These are phyloP conservation scores for Stegana nigrithorax DNA, from an alignment of 2,888 invertebrate genomes.

Conservation along the genomic window DNA sequence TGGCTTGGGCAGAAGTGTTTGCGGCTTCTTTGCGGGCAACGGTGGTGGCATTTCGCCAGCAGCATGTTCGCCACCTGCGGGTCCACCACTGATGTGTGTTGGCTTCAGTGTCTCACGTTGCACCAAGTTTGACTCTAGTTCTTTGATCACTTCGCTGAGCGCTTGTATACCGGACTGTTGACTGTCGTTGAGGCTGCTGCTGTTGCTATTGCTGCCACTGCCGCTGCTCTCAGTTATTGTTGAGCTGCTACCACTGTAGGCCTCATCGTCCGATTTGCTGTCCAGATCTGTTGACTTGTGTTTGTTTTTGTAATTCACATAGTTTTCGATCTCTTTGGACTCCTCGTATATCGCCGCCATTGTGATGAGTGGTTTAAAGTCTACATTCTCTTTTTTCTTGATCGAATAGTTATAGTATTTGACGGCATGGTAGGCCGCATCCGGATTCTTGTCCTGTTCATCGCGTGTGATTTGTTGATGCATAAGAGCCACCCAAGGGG, in stretches of 20 bases:
- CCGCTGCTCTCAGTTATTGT: slow-evolving; percentile 50
- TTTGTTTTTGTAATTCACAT: slow-evolving; percentile 79
- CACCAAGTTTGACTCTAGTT: slow-evolving; percentile 57
- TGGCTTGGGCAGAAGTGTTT: slow-evolving; percentile 66
- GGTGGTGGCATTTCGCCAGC: slow-evolving; percentile 63
- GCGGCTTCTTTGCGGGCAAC: slow-evolving; percentile 68
- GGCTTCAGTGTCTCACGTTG: slow-evolving; percentile 57
- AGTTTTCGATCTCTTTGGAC: slow-evolving; percentile 83
- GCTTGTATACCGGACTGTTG: slow-evolving; percentile 54
- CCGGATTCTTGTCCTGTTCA: slow-evolving; percentile 90
- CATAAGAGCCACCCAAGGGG: slow-evolving; percentile 83
- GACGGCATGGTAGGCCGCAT: slow-evolving; percentile 89
- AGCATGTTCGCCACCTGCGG: slow-evolving; percentile 35
- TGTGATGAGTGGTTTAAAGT: slow-evolving; percentile 85
- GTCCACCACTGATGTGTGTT: slow-evolving; percentile 2
- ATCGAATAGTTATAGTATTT: slow-evolving; percentile 91
- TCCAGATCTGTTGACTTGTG: slow-evolving; percentile 74
- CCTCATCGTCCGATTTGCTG: slow-evolving; percentile 65
- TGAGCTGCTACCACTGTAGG: slow-evolving; percentile 68
- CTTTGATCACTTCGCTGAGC: slow-evolving; percentile 61
- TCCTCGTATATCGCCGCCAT: slow-evolving; percentile 84
- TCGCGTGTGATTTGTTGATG: slow-evolving; percentile 86
- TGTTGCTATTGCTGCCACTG: slow-evolving; percentile 57
- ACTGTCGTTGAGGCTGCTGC: slow-evolving; percentile 62
- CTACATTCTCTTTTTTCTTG: slow-evolving; percentile 80